Conservation (phyloP, 35 echinoderm and acorn worm genomes). For the Lytechinus pictus region DNA sequence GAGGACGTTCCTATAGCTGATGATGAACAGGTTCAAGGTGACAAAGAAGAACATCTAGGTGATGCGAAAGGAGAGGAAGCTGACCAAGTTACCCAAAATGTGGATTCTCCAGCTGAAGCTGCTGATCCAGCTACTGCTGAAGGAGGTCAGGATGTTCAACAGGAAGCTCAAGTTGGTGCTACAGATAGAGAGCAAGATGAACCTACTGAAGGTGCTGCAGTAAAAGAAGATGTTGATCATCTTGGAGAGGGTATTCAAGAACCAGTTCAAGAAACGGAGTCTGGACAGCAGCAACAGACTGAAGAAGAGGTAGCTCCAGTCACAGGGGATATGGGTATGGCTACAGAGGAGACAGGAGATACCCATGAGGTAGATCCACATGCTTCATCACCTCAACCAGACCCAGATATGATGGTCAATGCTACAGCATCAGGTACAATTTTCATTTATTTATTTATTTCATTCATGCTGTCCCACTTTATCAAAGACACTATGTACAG, state of each 20-base stretch:
- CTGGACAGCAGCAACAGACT: conserved; percentile 22
- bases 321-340: conserved; percentile 76
- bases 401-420: conserved; percentile 61
- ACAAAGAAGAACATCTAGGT: not conserved
- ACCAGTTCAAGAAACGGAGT: conserved; percentile 9
- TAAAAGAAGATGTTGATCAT: not conserved
- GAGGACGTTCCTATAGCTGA: not conserved
- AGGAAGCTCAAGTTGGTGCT: not conserved
- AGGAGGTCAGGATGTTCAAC: not conserved
- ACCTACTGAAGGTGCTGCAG: not conserved
- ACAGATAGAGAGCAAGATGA: conserved; percentile 14
- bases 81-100: conserved; percentile 28
- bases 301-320: not conserved
- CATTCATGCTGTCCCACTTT: too few species aligned
- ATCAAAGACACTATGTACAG: too few species aligned
- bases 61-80: not conserved
- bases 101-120: conserved; percentile 30
- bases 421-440: conserved; percentile 89
- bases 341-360: conserved; percentile 83
- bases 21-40: conserved; percentile 23
- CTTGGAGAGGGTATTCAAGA: not conserved
- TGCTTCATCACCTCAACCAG: conserved; percentile 74
- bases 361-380: conserved; percentile 79
- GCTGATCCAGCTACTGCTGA: not conserved
- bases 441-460: too few species aligned